phyloP scores from a whole-genome alignment of 2,797 vertebrate species.

The Pseudomugil tenellus region DNA sequence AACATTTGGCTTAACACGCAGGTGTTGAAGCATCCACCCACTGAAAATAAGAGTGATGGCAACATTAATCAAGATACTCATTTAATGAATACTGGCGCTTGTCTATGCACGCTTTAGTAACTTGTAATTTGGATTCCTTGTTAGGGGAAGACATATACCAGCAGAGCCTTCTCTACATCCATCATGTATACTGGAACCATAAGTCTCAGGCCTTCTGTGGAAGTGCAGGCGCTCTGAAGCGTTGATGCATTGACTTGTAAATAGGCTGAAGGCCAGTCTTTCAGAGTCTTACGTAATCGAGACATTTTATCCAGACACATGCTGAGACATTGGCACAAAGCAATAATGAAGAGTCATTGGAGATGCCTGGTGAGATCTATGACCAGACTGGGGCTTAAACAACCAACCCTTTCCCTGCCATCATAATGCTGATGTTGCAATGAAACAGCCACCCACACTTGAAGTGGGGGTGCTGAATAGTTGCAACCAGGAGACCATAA shows the following conservation, averaged over 20 bases:
- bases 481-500: constrained; percentile 53
- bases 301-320: constrained; percentile 56
- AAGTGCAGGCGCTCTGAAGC: constrained; percentile 36
- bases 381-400: constrained; percentile 44
- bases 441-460: constrained; percentile 65
- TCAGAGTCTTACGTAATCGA: constrained; percentile 72
- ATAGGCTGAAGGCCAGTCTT: constrained; percentile 42
- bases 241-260: constrained; percentile 40
- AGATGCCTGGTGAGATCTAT: constrained; percentile 66
- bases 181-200: constrained; percentile 27
- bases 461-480: constrained; percentile 34
- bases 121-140: constrained; percentile 34
- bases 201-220: constrained; percentile 18
- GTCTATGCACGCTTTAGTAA: constrained; percentile 27
- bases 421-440: constrained; percentile 61
- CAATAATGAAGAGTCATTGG: constrained; percentile 64
- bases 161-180: constrained; percentile 25
- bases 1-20: constrained; percentile 9
- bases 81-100: constrained; percentile 28
- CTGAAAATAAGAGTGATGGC: constrained; percentile 30
- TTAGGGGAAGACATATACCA: constrained; percentile 39
- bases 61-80: constrained; percentile 13
- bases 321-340: constrained; percentile 46
- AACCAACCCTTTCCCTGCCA: constrained; percentile 15
- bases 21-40: constrained; percentile 14